phyloP scores from a whole-genome alignment of 2,888 invertebrate species.

The Periphyllus acericola region DNA sequence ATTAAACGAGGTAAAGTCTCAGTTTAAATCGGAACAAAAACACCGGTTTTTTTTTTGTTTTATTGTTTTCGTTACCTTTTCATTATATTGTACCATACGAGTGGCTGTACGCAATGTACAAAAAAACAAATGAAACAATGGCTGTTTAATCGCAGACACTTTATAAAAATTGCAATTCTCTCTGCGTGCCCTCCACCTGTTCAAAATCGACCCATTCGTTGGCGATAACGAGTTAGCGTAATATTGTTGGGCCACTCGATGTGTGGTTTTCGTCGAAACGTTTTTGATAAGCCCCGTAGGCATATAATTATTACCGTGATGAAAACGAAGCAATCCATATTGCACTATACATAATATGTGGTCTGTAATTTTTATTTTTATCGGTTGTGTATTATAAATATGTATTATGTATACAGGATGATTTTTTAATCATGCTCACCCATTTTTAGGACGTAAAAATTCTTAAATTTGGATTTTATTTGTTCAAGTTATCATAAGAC shows the following conservation, averaged over 20 bases:
- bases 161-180: neutral
- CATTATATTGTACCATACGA: neutral
- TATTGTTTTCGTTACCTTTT: neutral
- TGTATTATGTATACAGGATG: too few species aligned
- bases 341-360: too few species aligned
- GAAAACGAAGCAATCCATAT: neutral
- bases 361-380: neutral
- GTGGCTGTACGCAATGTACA: neutral
- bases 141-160: neutral
- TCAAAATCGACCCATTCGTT: neutral
- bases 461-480: too few species aligned
- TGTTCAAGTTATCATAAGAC: too few species aligned
- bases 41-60: neutral
- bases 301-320: neutral
- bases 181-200: neutral
- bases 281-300: too few species aligned
- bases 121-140: neutral
- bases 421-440: too few species aligned
- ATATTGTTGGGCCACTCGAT: neutral
- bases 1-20: neutral
- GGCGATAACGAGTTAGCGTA: neutral
- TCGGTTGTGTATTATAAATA: too few species aligned
- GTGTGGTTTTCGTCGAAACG: neutral
- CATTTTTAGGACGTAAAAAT: too few species aligned
- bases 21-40: slow-evolving; percentile 5